phyloP scores from a whole-genome alignment of 30 jellyfish, hydroid and myxozoan species.

The Pelagia noctiluca region DNA sequence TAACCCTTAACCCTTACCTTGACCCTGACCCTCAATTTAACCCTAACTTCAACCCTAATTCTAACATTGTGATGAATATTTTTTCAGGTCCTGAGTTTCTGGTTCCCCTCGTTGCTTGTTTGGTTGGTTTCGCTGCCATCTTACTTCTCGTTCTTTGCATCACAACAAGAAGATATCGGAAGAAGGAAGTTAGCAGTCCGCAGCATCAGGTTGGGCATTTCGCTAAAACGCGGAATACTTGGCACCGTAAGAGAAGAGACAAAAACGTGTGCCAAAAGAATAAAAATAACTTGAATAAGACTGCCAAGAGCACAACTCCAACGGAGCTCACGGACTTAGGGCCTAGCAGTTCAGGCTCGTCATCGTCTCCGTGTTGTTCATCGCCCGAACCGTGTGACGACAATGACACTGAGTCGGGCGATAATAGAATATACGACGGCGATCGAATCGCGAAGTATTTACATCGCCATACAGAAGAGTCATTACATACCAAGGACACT shows the following conservation, averaged over 20 bases:
- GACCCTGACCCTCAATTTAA: too few species aligned
- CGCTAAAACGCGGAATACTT: slow-evolving; percentile 64
- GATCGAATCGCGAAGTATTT: slow-evolving; percentile 52
- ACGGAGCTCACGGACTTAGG: slow-evolving; percentile 79
- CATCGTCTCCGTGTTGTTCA: slow-evolving; percentile 29
- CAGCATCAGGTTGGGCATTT: slow-evolving; percentile 61
- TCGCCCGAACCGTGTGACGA: slow-evolving; percentile 61
- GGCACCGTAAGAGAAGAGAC: slow-evolving; percentile 61
- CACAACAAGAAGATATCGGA: slow-evolving; percentile 51
- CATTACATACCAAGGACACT: slow-evolving; percentile 35
- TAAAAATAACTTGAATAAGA: slow-evolving; percentile 25
- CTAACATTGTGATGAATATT: too few species aligned
- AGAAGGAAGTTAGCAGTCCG: slow-evolving; percentile 29
- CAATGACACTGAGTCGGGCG: slow-evolving; percentile 41
- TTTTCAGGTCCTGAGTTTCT: slow-evolving; percentile 69
- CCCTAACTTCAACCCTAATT: too few species aligned
- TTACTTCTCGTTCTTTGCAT: slow-evolving; percentile 74
- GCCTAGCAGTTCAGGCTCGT: slow-evolving; percentile 45
- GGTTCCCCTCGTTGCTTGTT: slow-evolving; percentile 80
- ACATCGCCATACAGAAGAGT: slow-evolving; percentile 53
- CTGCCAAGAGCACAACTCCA: slow-evolving; percentile 56
- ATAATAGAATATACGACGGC: slow-evolving; percentile 51
- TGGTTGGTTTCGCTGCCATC: slow-evolving; percentile 68
- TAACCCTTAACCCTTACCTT: neutral
- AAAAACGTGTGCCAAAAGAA: slow-evolving; percentile 41